Conservation (phyloP, 2,113 vertebrate species). For the Chlorocebus sabaeus region DNA sequence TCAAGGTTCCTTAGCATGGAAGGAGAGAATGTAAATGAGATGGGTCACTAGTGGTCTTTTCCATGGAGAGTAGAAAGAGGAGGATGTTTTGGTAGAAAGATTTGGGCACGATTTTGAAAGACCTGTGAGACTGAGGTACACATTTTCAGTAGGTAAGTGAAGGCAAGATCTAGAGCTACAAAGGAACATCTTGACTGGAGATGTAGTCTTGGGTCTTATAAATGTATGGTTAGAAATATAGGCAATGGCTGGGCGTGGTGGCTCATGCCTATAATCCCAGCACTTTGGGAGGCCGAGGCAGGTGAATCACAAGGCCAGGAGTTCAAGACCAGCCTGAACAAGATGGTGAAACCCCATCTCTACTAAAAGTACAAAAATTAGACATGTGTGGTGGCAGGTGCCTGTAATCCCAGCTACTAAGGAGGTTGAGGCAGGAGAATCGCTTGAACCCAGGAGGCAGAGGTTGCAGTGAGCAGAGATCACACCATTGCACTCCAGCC, state of each 20-base stretch:
- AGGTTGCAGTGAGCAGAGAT: no score
- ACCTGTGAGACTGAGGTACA: neutral
- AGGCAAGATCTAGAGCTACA: neutral
- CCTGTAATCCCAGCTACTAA: no score
- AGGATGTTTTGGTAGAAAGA: neutral
- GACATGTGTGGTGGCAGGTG: accelerated
- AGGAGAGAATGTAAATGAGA: neutral
- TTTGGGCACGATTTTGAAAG: no score
- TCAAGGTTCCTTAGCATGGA: neutral
- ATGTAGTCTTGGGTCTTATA: neutral
- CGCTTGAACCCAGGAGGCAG: no score
- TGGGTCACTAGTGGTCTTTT: neutral
- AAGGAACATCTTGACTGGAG: neutral
- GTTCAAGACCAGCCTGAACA: no score
- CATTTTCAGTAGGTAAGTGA: neutral
- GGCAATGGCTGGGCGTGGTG: neutral
- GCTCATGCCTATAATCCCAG: no score
- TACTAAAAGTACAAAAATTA: no score
- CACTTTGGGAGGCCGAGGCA: no score
- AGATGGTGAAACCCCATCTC: no score
- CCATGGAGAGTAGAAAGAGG: neutral
- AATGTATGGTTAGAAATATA: neutral
- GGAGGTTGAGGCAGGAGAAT: no score
- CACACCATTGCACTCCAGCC: no score
- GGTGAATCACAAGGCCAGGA: no score